phyloP scores from a whole-genome alignment of 1,140 invertebrate genomes.

The Drosophila rufa region DNA sequence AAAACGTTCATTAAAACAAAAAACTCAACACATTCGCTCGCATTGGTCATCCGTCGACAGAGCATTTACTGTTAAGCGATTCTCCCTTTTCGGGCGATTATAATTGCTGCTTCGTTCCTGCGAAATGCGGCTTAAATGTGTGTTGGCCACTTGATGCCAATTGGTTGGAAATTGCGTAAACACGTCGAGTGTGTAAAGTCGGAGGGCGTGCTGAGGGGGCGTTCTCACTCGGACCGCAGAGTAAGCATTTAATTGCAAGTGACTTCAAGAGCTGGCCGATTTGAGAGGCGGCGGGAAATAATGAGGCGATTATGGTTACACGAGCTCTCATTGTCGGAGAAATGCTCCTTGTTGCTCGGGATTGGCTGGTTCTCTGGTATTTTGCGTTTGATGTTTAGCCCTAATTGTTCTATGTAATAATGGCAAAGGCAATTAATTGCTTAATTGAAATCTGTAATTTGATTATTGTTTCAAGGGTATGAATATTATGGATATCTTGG shows the following conservation, averaged over 20 bases:
- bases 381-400: slow-evolving; percentile 18
- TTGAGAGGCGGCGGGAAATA: slow-evolving; percentile 36
- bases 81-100: slow-evolving; percentile 24
- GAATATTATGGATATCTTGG: background rate
- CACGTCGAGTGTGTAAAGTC: slow-evolving; percentile 31
- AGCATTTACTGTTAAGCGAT: slow-evolving; percentile 35
- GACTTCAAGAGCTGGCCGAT: slow-evolving; percentile 42
- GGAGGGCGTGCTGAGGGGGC: background rate
- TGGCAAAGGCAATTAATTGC: slow-evolving; percentile 3
- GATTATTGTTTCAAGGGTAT: background rate
- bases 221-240: slow-evolving; percentile 7
- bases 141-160: slow-evolving; percentile 64
- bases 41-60: slow-evolving; percentile 47
- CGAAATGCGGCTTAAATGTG: slow-evolving; percentile 37
- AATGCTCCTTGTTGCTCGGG: slow-evolving; percentile 1
- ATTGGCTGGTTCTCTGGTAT: slow-evolving; percentile 31
- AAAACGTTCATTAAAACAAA: slow-evolving; percentile 53
- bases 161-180: slow-evolving; percentile 66
- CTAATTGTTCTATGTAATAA: slow-evolving; percentile 15
- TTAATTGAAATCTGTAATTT: slow-evolving; percentile 34
- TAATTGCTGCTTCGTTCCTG: slow-evolving; percentile 18
- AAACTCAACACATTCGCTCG: slow-evolving; percentile 16
- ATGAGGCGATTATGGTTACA: slow-evolving; percentile 47
- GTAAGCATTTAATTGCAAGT: slow-evolving; percentile 61
- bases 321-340: background rate